Conservation (phyloP, 2,797 vertebrate genomes). For the Avahi laniger region DNA sequence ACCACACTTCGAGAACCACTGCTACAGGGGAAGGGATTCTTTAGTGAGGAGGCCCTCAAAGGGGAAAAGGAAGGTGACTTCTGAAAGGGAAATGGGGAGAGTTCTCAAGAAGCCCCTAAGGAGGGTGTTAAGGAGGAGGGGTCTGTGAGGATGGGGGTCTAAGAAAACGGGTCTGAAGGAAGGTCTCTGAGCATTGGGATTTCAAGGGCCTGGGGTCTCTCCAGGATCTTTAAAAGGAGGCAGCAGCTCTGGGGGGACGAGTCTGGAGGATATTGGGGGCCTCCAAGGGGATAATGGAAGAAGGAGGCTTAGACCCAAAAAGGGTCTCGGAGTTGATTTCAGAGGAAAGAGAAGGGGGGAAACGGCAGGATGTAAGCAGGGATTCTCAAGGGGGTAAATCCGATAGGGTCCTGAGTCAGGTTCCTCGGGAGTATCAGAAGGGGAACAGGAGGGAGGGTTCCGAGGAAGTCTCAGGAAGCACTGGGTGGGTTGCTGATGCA, state of each 20-base stretch:
- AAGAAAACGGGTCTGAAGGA: background rate
- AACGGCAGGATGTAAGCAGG: background rate
- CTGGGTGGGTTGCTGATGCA: background rate
- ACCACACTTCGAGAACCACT: background rate
- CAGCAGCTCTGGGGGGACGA: background rate
- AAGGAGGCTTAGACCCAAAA: background rate
- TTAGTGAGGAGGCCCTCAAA: background rate
- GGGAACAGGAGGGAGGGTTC: background rate
- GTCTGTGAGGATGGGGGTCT: background rate
- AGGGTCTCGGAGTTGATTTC: background rate
- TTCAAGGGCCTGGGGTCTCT: background rate
- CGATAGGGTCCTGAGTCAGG: slow-evolving; percentile 1
- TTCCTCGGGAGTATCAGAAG: background rate
- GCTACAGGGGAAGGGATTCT: background rate
- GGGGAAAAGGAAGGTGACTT: background rate
- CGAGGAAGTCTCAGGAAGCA: background rate
- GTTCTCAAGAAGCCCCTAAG: background rate
- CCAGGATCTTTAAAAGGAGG: background rate
- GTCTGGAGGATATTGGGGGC: background rate
- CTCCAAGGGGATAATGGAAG: background rate
- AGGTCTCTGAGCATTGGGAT: background rate
- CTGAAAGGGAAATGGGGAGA: background rate
- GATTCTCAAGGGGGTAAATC: background rate
- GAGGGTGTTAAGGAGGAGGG: background rate
- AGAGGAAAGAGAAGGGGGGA: background rate